Evolutionary conservation across 1,140 invertebrate genomes (phyloP).

Genomic region (Mylabris phalerata): DNA sequence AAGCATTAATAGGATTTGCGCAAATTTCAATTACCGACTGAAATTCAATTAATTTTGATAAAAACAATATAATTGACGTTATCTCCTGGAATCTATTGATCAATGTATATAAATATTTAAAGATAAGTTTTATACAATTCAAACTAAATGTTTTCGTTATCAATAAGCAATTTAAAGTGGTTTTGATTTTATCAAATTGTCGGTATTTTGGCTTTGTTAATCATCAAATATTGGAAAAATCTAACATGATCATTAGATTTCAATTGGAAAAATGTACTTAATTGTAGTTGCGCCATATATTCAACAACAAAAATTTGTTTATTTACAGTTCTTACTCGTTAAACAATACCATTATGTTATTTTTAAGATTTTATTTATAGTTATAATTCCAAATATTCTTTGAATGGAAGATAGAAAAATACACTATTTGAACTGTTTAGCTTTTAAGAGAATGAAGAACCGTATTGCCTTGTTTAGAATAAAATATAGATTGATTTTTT

Average conservation of each 20-base stretch:
- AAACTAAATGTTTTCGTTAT: not conserved
- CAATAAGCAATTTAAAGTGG: not conserved
- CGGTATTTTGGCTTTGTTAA: not conserved
- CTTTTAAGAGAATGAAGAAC: slow-evolving; percentile 5
- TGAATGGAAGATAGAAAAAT: too few species aligned
- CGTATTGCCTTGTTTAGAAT: slow-evolving; percentile 11
- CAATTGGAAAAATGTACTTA: not conserved
- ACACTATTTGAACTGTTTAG: slow-evolving; percentile 13
- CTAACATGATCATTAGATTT: not conserved
- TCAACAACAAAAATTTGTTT: too few species aligned
- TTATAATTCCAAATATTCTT: slow-evolving; percentile 7
- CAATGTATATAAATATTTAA: slow-evolving; percentile 6
- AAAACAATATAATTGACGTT: slow-evolving; percentile 12
- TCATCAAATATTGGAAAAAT: not conserved
- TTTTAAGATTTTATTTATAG: too few species aligned
- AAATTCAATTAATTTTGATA: slow-evolving; percentile 26
- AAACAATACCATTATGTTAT: too few species aligned
- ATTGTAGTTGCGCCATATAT: too few species aligned
- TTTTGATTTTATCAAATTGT: not conserved
- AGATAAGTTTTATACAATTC: slow-evolving; percentile 8
- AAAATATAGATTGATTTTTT: slow-evolving; percentile 9
- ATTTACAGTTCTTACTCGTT: too few species aligned
- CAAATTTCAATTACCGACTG: slow-evolving; percentile 89
- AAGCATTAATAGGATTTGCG: slow-evolving; percentile 91
- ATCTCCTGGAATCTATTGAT: slow-evolving; percentile 16